Percentiles rank a stretch among this genome's conserved stretches.
phyloP scores from a whole-genome alignment of 2,113 vertebrate species.

The Burhinus oedicnemus region DNA sequence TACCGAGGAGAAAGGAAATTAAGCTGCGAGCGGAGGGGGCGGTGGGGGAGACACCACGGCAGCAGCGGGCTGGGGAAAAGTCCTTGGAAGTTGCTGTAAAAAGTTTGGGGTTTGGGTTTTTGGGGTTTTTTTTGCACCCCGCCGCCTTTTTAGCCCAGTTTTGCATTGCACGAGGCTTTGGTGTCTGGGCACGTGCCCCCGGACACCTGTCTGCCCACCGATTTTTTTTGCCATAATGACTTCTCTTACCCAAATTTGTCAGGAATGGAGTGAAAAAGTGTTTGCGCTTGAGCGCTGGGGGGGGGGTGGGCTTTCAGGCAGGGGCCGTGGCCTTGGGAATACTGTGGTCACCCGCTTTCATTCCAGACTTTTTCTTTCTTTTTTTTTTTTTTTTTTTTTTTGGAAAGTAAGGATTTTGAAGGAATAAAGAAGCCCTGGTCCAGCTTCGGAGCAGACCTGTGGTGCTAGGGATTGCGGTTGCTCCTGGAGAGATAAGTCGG shows the following conservation, averaged over 20 bases:
- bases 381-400: too few species aligned
- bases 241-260: background rate
- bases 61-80: rapidly evolving
- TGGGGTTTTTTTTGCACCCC: background rate
- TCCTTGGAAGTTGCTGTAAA: background rate
- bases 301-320: background rate
- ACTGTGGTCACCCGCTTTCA: background rate
- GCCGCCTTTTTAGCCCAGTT: background rate
- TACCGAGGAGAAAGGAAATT: background rate
- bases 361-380: background rate
- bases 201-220: rapidly evolving
- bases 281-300: rapidly evolving
- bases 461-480: background rate
- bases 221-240: background rate
- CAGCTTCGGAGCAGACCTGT: background rate
- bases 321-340: background rate
- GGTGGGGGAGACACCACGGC: background rate
- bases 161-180: background rate
- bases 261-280: background rate
- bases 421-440: background rate
- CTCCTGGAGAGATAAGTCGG: background rate
- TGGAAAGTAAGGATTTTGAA: background rate
- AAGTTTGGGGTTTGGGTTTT: background rate
- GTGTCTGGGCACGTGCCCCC: rapidly evolving
- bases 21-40: rapidly evolving